phyloP scores from a whole-genome alignment of 2,797 vertebrate species.

The Hylomyscus alleni region DNA sequence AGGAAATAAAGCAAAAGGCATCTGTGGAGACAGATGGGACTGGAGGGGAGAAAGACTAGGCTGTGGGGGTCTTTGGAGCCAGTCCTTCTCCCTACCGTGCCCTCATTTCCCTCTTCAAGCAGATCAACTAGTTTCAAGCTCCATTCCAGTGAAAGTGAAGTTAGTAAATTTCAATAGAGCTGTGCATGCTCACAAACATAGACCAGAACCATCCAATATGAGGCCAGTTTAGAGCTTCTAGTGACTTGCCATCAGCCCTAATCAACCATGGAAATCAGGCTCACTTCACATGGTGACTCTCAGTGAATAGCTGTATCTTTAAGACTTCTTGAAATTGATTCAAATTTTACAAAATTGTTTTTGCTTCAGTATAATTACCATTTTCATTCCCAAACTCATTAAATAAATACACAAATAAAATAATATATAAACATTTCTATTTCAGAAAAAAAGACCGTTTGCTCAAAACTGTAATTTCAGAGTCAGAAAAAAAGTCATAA shows the following conservation, averaged over 20 bases:
- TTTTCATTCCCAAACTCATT: slow-evolving; percentile 1
- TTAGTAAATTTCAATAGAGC: slow-evolving; percentile 66
- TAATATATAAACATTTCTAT: slow-evolving; percentile 20
- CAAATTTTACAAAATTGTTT: slow-evolving; percentile 17
- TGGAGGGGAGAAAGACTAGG: slow-evolving; percentile 63
- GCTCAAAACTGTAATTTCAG: slow-evolving; percentile 34
- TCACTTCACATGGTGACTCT: not conserved
- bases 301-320: slow-evolving; percentile 4
- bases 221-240: not conserved
- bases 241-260: not conserved
- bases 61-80: slow-evolving; percentile 80
- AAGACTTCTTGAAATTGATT: slow-evolving; percentile 48
- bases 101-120: slow-evolving; percentile 74
- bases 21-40: slow-evolving; percentile 83
- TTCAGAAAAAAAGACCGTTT: slow-evolving; percentile 54
- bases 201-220: not conserved
- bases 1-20: slow-evolving; percentile 78
- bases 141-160: slow-evolving; percentile 73
- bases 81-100: slow-evolving; percentile 77
- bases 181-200: slow-evolving; percentile 25
- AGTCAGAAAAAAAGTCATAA: slow-evolving; percentile 41
- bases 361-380: not conserved
- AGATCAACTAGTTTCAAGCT: slow-evolving; percentile 75
- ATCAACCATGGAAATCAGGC: not conserved
- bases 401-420: slow-evolving; percentile 50